phyloP scores from a whole-genome alignment of 2,113 vertebrate genomes.

The Puntigrus tetrazona region DNA sequence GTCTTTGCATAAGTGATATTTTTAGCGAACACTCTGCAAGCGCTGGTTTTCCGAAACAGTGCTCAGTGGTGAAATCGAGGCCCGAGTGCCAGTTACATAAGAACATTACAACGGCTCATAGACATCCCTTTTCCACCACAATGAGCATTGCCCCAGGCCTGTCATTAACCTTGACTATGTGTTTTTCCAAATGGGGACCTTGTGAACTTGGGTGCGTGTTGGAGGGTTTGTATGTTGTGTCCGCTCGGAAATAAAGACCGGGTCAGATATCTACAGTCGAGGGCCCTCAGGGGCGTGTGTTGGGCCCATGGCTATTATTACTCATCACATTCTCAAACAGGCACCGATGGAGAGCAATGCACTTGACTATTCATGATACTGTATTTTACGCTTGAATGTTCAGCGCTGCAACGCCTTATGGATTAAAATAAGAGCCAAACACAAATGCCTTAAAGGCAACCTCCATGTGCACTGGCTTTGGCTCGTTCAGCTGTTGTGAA shows the following conservation, averaged over 20 bases:
- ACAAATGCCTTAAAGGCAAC: neutral
- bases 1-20: slow-evolving; percentile 40
- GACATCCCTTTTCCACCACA: slow-evolving; percentile 45
- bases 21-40: slow-evolving; percentile 12
- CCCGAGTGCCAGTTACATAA: slow-evolving; percentile 43
- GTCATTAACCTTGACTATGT: slow-evolving; percentile 56
- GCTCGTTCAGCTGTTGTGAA: neutral
- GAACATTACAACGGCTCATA: slow-evolving; percentile 44
- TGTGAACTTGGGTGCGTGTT: slow-evolving; percentile 9
- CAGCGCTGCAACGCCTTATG: neutral
- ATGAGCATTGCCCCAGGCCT: slow-evolving; percentile 40
- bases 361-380: slow-evolving; percentile 29
- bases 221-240: slow-evolving; percentile 29
- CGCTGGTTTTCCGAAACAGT: slow-evolving; percentile 5
- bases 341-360: neutral
- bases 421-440: slow-evolving; percentile 5
- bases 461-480: neutral
- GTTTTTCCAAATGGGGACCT: slow-evolving; percentile 30
- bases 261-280: slow-evolving; percentile 21
- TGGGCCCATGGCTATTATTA: slow-evolving; percentile 11
- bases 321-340: slow-evolving; percentile 21
- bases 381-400: slow-evolving; percentile 9
- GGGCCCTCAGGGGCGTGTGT: neutral
- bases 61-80: slow-evolving; percentile 45
- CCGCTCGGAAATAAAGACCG: neutral